Evolutionary conservation across 2,888 invertebrate genomes (phyloP).

Genomic region (Pegoplata infirma): DNA sequence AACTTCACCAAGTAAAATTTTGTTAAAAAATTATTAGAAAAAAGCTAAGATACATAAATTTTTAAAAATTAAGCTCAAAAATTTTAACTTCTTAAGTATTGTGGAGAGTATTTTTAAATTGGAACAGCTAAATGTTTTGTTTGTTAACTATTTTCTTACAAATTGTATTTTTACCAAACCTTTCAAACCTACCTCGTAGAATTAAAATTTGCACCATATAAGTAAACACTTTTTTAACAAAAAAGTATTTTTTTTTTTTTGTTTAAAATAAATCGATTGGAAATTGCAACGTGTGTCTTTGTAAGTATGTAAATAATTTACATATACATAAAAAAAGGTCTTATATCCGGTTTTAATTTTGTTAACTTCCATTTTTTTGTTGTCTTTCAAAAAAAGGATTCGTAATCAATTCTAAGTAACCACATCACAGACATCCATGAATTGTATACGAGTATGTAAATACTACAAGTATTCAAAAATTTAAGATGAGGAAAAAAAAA

Average conservation of each 20-base stretch:
- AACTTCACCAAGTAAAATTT: too few species aligned
- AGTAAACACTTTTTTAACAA: slow-evolving; percentile 5
- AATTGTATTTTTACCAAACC: not conserved
- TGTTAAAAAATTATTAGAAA: too few species aligned
- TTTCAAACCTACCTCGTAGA: not conserved
- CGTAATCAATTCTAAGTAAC: slow-evolving; percentile 67
- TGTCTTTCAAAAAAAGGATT: slow-evolving; percentile 38
- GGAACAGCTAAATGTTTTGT: too few species aligned
- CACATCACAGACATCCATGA: slow-evolving; percentile 66
- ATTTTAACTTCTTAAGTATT: too few species aligned
- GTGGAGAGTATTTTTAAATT: too few species aligned
- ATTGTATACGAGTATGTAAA: not conserved
- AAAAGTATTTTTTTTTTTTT: slow-evolving; percentile 28
- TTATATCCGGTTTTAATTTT: slow-evolving; percentile 63
- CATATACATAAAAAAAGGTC: slow-evolving; percentile 46
- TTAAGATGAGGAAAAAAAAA: slow-evolving; percentile 24
- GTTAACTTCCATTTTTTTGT: slow-evolving; percentile 48
- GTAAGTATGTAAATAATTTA: slow-evolving; percentile 21
- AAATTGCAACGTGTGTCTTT: slow-evolving; percentile 36
- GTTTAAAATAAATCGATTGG: slow-evolving; percentile 61
- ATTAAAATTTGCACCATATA: not conserved
- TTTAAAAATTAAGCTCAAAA: too few species aligned
- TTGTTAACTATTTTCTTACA: too few species aligned
- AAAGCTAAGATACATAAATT: too few species aligned
- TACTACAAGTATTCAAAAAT: not conserved